Base-by-base conservation (phyloP, 2,888 invertebrate genomes). In the Drosophila greeni region DNA sequence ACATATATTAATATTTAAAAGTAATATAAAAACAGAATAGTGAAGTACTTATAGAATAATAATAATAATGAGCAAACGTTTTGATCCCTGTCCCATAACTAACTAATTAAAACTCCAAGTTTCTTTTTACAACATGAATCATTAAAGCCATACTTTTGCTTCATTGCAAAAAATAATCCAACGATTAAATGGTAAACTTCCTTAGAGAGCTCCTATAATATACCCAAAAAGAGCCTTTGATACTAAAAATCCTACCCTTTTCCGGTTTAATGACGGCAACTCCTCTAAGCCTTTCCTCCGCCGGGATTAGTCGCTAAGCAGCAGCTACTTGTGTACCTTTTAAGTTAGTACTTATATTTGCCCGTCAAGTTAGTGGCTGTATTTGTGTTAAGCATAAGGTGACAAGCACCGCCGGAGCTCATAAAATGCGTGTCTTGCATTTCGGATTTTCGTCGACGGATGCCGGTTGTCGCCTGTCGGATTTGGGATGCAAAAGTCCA, bases 351-450 rank as follows among this genome's bases (percentile, higher is more conserved):
- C 45, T 47, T 47, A 53, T 33, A 34, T 54, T 14, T 54, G 52
- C 11, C 33, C 24, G 29, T 47, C 45, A 24, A 11, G n/a, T 2
- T 47, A 47, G 29, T 47, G 14, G 45, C 45, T 47, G 18, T 33
- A 34, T 54, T 33, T 54, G 53, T 31, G 33, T 18, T 16, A 9
- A 47, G 43, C 42, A 59, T 24, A 53, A 56, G 60, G 70, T 20
- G 52, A 54, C 37, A 51, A 36, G 16, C 26, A 52, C 66, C 61
- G 34, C 42, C 54, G 42, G 26, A 49, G 60, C 40, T 62, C 61
- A 66, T 52, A 42, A 61, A 66, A 9, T 36, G 61, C 54, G 72
- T 56, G 52, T 56, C 72, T 40, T 54, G 53, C 49, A 57, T 45
- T 48, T 42, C 9, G 33, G 39, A 45, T 59, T 37, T 42, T 18